Evolutionary conservation across 2,113 vertebrate genomes (phyloP).

Genomic region (Ceyx melanurus): DNA sequence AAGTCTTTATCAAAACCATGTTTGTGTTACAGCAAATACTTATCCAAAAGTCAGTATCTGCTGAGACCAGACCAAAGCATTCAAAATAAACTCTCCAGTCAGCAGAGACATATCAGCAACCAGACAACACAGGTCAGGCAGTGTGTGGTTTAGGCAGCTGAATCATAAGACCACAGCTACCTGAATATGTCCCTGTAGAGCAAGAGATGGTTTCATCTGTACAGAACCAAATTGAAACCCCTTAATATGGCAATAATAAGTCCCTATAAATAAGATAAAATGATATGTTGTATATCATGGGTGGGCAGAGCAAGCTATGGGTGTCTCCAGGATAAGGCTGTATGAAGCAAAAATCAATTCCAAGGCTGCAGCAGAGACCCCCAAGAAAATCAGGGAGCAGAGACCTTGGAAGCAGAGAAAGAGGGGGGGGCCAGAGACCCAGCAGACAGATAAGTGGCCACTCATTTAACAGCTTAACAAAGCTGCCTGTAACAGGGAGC

Average conservation of each 20-base stretch:
- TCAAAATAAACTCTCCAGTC: not conserved
- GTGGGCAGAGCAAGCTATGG: not conserved
- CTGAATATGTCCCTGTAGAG: not conserved
- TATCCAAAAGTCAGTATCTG: not conserved
- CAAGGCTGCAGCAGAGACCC: not conserved
- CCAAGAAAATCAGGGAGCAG: not conserved
- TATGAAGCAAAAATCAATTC: not conserved
- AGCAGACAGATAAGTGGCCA: not conserved
- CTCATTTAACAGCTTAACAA: not conserved
- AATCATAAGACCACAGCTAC: not conserved
- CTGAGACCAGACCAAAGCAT: not conserved
- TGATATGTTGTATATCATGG: not conserved
- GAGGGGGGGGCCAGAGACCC: not conserved
- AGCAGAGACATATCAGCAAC: not conserved
- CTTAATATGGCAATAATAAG: not conserved
- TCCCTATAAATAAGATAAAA: not conserved
- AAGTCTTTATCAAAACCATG: not conserved
- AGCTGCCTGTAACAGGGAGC: not conserved
- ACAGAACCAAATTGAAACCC: not conserved
- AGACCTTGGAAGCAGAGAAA: not conserved
- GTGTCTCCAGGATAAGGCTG: not conserved
- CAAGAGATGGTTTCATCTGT: not conserved
- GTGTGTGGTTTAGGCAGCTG: not conserved
- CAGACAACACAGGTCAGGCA: not conserved
- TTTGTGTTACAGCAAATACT: not conserved